Evolutionary conservation across 2,797 vertebrate species (phyloP).

Genomic region (Sarcophilus harrisii): DNA sequence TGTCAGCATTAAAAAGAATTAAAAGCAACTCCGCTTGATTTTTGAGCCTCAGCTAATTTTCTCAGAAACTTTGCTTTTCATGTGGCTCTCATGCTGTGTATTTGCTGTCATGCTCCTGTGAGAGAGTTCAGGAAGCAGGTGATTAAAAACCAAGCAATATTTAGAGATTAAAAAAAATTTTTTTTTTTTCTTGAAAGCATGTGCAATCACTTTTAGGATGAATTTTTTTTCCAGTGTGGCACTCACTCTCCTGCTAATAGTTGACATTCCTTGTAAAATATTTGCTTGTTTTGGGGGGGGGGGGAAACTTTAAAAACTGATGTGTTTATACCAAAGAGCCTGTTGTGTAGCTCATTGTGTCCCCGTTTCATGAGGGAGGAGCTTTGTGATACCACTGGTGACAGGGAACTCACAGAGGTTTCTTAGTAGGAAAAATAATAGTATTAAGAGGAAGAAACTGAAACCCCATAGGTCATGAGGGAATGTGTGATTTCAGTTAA

Average conservation of each 20-base stretch:
- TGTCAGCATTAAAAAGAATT: conserved; percentile 62
- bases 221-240: conserved; percentile 71
- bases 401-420: conserved; percentile 81
- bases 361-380: conserved; percentile 75
- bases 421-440: conserved; percentile 78
- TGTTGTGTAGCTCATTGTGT: conserved; percentile 86
- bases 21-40: conserved; percentile 73
- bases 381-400: conserved; percentile 82
- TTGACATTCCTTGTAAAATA: conserved; percentile 84
- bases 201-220: conserved; percentile 84
- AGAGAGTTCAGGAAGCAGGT: conserved; percentile 65
- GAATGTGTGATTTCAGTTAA: conserved; percentile 76
- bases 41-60: conserved; percentile 78
- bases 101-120: conserved; percentile 64
- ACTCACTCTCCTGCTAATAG: conserved; percentile 82
- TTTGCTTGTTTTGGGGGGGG: conserved; percentile 79
- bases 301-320: conserved; percentile 73
- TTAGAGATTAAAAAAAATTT: conserved; percentile 39
- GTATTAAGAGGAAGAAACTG: conserved; percentile 75
- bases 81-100: conserved; percentile 80
- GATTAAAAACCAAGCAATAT: conserved; percentile 66
- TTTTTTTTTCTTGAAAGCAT: conserved; percentile 66
- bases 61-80: conserved; percentile 74
- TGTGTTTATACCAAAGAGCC: conserved; percentile 90
- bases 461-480: conserved; percentile 64